Evolutionary conservation across 2,113 vertebrate genomes (phyloP), one percentile per base, ranked within the genome.

Genomic region (Lepisosteus osseus): DNA sequence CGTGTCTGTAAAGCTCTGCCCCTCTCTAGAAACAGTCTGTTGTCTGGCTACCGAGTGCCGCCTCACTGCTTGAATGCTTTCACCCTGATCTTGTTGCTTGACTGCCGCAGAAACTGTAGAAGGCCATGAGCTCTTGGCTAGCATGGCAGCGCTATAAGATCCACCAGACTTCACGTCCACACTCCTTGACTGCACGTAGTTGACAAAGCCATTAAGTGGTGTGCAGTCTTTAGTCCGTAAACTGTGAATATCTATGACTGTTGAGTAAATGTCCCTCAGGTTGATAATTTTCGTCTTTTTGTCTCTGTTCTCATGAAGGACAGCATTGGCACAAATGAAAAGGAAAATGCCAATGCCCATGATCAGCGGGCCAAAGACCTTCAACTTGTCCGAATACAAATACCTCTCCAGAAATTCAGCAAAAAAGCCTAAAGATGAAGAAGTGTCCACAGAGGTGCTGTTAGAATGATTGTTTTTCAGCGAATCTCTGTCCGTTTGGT

Each of bases 301-400:
- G 90, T 99, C 97, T 0, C 97, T 90, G 83, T 96, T 96, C 81
- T 99, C 97, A 0, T 98, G 97, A 72, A 98, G 85, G 59, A 98
- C 97, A 0, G 97, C 97, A 14, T 98, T 99, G 44, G 95, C 97
- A 9, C 97, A 99, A 77, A 99, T 98, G 84, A 99, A 99, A 44
- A 99, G 93, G 84, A 99, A 98, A 78, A 99, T 96, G 63, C 97
- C 97, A 0, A 97, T 94, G 1, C 97, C 97, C 97, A 98, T 99
- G 79, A 96, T 95, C 67, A 99, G 93, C 6, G 97, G 97, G 1
- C 97, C 97, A 2, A 97, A 86, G 57, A 98, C 96, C 81, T 98
- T 98, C 76, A 99, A 90, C 77, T 93, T 95, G 83, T 99, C 95
- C 0, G 97, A 98, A 82, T 96, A 93, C 79, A 99, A 86, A 83